phyloP scores from a whole-genome alignment of 1,140 invertebrate species.

The Bombus turneri region DNA sequence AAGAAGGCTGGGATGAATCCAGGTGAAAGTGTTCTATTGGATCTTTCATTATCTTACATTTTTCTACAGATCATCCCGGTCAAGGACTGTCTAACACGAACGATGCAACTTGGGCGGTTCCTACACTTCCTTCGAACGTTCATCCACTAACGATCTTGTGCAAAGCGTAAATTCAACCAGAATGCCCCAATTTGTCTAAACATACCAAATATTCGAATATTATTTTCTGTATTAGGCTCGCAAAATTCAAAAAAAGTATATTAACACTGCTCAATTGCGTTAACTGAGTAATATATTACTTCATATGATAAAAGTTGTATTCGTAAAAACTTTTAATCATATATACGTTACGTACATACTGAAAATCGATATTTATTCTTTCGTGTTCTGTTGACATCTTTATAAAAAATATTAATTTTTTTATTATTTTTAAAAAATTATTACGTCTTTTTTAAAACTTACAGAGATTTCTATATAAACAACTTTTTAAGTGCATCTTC shows the following conservation, averaged over 20 bases:
- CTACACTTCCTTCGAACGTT: constrained; percentile 54
- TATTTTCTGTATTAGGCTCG: not conserved
- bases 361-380: no score
- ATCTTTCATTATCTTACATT: constrained; percentile 70
- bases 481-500: no score
- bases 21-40: constrained; percentile 70
- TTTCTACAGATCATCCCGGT: constrained; percentile 64
- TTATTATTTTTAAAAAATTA: no score
- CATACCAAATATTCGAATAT: not conserved
- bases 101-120: constrained; percentile 57
- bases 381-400: no score
- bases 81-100: constrained; percentile 60
- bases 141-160: constrained; percentile 7
- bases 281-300: no score
- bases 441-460: no score
- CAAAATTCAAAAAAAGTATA: no score
- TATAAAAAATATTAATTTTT: no score
- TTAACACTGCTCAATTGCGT: not conserved
- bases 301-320: no score
- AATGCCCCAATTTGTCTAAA: not conserved
- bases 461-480: no score
- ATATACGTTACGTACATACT: no score
- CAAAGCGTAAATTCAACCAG: not conserved
- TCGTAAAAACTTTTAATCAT: no score
- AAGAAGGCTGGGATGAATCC: constrained; percentile 53